Evolutionary conservation across 2,888 invertebrate genomes (phyloP).

Genomic region (Homarus gammarus): DNA sequence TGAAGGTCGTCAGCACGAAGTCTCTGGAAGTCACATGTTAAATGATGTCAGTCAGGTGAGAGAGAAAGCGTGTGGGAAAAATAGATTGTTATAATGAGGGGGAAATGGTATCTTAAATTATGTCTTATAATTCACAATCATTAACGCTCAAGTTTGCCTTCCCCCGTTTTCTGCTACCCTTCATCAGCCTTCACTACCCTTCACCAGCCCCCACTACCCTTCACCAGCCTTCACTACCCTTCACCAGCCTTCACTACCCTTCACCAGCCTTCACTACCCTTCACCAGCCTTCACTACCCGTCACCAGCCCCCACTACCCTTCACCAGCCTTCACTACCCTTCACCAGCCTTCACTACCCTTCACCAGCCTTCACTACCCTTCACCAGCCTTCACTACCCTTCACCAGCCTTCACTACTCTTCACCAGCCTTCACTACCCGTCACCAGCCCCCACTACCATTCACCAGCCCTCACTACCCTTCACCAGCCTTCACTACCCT

Average conservation of each 20-base stretch:
- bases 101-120: too few relatives aligned
- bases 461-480: neutral
- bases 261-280: neutral
- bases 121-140: too few relatives aligned
- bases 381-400: neutral
- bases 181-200: neutral
- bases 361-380: neutral
- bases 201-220: neutral
- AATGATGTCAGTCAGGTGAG: neutral
- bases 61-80: neutral
- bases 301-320: too few relatives aligned
- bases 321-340: too few relatives aligned
- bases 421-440: neutral
- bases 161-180: too few relatives aligned
- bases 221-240: neutral
- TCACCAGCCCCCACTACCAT: neutral
- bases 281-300: neutral
- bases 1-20: slow-evolving; percentile 5
- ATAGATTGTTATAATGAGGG: neutral
- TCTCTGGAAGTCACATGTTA: neutral
- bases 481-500: too few relatives aligned
- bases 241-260: neutral
- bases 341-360: slow-evolving; percentile 16
- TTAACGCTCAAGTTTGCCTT: too few relatives aligned
- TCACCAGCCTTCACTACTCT: neutral